A percentile compares a stretch with the other conserved stretches of the same genome.
Evolutionary conservation across 2,113 vertebrate genomes (phyloP).

Genomic region (Vidua chalybeata): DNA sequence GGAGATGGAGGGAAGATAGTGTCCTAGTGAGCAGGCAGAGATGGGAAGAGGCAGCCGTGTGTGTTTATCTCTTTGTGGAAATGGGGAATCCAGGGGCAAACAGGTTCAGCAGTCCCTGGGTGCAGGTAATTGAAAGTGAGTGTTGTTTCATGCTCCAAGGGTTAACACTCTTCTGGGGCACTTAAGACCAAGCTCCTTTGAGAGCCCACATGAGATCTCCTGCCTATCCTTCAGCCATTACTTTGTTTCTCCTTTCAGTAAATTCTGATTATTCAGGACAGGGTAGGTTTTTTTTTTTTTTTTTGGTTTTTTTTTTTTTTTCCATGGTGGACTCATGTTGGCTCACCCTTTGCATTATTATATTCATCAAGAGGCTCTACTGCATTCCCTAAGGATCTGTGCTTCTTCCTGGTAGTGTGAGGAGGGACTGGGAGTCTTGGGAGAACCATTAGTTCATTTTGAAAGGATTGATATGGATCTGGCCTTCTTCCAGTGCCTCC

Average conservation of each 20-base stretch:
- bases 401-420: slow-evolving; percentile 43
- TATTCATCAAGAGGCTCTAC: not conserved
- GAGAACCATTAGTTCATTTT: slow-evolving; percentile 36
- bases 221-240: not conserved
- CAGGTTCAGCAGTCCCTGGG: not conserved
- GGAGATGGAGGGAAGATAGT: not conserved
- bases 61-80: not conserved
- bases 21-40: not conserved
- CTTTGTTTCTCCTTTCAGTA: slow-evolving; percentile 32
- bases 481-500: slow-evolving; percentile 34
- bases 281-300: not conserved
- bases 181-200: not conserved
- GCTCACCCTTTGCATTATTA: not conserved
- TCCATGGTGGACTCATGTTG: not conserved
- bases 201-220: not conserved
- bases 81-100: not conserved
- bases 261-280: slow-evolving; percentile 21
- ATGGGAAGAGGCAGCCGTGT: not conserved
- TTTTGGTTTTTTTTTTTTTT: not conserved
- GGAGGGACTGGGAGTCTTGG: slow-evolving; percentile 16
- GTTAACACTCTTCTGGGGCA: slow-evolving; percentile 33
- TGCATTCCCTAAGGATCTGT: slow-evolving; percentile 8
- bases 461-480: slow-evolving; percentile 40
- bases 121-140: slow-evolving; percentile 16
- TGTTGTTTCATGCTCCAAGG: not conserved